These are phyloP conservation scores for Muschampia plurimacula DNA, from an alignment of 2,888 invertebrate species.

Conservation along the genomic window DNA sequence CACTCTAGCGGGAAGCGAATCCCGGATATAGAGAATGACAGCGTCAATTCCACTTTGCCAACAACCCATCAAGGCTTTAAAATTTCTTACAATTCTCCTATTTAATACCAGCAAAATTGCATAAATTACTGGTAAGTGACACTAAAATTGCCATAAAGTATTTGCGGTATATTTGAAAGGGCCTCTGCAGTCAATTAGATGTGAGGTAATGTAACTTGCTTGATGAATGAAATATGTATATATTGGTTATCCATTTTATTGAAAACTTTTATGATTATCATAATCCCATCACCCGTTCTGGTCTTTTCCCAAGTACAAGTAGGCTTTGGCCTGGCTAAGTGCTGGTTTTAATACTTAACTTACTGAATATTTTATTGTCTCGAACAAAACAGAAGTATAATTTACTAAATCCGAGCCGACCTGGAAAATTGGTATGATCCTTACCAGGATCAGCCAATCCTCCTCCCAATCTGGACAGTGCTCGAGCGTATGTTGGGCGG, in stretches of 20 bases:
- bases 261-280: neutral
- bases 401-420: no score
- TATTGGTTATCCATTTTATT: neutral
- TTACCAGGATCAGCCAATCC: no score
- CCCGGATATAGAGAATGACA: conserved; percentile 23
- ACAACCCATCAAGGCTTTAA: conserved; percentile 19
- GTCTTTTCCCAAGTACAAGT: no score
- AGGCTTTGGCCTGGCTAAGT: no score
- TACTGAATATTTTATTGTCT: no score
- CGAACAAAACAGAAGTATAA: no score
- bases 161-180: conserved; percentile 49
- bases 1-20: conserved; percentile 21
- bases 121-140: conserved; percentile 40
- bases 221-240: conserved; percentile 28
- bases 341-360: no score
- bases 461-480: no score
- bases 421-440: no score
- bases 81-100: conserved; percentile 33
- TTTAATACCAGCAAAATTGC: conserved; percentile 37
- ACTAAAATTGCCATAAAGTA: conserved; percentile 43
- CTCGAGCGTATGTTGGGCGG: no score
- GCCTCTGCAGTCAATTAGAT: conserved; percentile 54
- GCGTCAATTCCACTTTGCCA: conserved; percentile 25
- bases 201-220: conserved; percentile 41
- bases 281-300: neutral